Evolutionary conservation across 2,113 vertebrate genomes (phyloP).

Genomic region (Glaucomys volans): DNA sequence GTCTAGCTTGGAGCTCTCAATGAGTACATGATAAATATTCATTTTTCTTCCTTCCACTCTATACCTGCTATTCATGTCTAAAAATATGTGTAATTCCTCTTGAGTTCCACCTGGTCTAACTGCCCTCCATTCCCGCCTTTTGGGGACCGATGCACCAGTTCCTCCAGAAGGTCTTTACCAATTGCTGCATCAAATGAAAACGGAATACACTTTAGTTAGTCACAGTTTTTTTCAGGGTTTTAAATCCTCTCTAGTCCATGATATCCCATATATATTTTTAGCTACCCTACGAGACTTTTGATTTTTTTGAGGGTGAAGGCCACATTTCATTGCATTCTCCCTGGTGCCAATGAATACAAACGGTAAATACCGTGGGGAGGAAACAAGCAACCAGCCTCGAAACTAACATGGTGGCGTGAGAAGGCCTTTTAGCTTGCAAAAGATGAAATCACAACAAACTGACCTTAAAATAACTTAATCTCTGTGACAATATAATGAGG

Average conservation of each 20-base stretch:
- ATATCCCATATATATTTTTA: not conserved
- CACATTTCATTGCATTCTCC: not conserved
- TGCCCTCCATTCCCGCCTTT: not conserved
- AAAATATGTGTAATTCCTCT: not conserved
- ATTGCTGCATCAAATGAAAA: not conserved
- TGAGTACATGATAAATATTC: not conserved
- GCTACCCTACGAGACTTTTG: not conserved
- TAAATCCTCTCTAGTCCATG: not conserved
- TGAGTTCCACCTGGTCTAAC: not conserved
- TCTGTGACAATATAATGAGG: slow-evolving; percentile 50
- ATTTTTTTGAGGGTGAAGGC: not conserved
- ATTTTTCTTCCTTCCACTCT: not conserved
- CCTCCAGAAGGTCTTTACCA: not conserved
- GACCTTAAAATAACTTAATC: slow-evolving; percentile 61
- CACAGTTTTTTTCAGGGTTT: not conserved
- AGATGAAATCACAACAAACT: slow-evolving; percentile 39
- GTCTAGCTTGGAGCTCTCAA: not conserved
- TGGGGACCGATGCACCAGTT: not conserved
- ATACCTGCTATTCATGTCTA: not conserved
- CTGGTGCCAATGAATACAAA: not conserved
- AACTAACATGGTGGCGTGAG: not conserved
- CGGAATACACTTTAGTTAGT: not conserved
- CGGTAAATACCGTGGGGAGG: not conserved
- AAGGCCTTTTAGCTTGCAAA: not conserved
- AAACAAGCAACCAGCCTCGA: not conserved